Evolutionary conservation across 2,888 invertebrate genomes (phyloP).

Genomic region (Arge pagana): DNA sequence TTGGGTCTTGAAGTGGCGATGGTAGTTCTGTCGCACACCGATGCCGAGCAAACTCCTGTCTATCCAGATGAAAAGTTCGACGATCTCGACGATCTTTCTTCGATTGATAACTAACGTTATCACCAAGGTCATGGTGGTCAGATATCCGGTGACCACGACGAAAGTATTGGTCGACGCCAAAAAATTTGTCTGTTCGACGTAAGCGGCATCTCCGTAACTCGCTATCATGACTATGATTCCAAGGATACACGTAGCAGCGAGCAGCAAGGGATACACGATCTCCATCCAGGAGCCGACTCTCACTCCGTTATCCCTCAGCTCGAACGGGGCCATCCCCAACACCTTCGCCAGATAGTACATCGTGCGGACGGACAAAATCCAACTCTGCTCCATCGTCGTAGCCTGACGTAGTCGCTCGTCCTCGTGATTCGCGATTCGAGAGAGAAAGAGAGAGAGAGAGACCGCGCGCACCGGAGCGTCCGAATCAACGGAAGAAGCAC

Average conservation of each 20-base stretch:
- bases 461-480: too few species aligned
- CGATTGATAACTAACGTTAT: neutral
- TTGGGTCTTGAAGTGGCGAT: neutral
- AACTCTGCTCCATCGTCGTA: too few species aligned
- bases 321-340: constrained; percentile 10
- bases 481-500: too few species aligned
- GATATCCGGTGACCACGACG: too few species aligned
- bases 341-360: constrained; percentile 1
- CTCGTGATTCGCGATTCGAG: too few species aligned
- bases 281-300: neutral
- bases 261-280: neutral
- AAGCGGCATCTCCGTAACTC: too few species aligned
- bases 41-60: neutral
- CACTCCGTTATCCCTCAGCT: neutral
- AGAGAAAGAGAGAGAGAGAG: too few species aligned
- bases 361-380: neutral
- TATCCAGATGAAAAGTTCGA: neutral
- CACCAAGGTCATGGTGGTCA: too few species aligned
- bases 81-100: neutral
- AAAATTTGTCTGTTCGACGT: too few species aligned
- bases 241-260: neutral
- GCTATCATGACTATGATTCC: neutral
- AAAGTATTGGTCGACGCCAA: too few species aligned
- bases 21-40: constrained; percentile 4
- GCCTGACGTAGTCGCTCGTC: too few species aligned